Percentiles rank a stretch among this genome's conserved stretches.
Conservation (phyloP, 2,797 vertebrate genomes). For the Pangasius krempfi region DNA sequence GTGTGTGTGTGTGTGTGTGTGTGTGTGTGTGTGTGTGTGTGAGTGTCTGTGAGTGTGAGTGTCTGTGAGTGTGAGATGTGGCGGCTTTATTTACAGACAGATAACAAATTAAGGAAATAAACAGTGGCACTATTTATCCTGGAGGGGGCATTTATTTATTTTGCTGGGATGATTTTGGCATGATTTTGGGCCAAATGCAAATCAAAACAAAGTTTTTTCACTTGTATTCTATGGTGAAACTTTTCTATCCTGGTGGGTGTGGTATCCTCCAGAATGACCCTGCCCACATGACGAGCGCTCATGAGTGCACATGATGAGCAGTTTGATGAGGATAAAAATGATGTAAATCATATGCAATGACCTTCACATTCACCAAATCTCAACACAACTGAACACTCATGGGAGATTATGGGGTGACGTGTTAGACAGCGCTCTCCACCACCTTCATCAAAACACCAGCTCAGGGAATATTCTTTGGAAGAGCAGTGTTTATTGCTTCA, state of each 20-base stretch:
- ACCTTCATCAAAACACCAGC: not conserved
- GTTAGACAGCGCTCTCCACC: not conserved
- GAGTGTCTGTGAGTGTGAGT: too few relatives aligned
- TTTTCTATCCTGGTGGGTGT: not conserved
- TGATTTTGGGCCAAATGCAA: not conserved
- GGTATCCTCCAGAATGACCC: not conserved
- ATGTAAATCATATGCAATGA: not conserved
- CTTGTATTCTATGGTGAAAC: not conserved
- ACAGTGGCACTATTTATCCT: not conserved
- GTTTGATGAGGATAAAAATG: not conserved
- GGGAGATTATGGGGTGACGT: not conserved
- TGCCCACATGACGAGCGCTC: not conserved
- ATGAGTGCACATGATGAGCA: not conserved
- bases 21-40: too few relatives aligned
- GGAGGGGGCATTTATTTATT: not conserved
- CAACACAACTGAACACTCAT: not conserved
- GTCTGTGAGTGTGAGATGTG: not conserved
- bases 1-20: too few relatives aligned
- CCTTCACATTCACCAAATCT: not conserved
- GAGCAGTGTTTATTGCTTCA: not conserved
- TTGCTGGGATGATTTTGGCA: not conserved
- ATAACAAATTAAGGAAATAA: not conserved
- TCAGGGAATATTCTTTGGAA: not conserved
- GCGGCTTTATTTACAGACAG: not conserved
- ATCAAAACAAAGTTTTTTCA: not conserved